A percentile compares a stretch with the other conserved stretches of the same genome.
These are phyloP conservation scores for Apis dorsata DNA, from an alignment of 1,140 invertebrate species.

Conservation along the genomic window DNA sequence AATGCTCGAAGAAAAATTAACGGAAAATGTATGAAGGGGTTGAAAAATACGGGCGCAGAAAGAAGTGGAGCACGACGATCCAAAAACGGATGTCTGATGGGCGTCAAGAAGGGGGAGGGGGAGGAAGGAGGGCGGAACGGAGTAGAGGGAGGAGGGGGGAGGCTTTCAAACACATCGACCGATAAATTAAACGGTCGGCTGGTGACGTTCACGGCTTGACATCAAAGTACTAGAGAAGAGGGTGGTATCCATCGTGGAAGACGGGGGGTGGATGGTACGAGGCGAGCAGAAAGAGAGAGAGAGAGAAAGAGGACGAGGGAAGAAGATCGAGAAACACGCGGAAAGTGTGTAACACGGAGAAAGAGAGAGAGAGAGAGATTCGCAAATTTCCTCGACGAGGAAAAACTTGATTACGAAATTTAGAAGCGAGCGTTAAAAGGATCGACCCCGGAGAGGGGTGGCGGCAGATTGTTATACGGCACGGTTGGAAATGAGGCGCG, in stretches of 20 bases:
- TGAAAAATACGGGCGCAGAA: constrained; percentile 16
- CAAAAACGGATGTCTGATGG: constrained; percentile 47
- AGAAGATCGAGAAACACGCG: constrained; percentile 1
- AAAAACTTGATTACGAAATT: constrained; percentile 79
- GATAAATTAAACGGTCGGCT: constrained; percentile 71
- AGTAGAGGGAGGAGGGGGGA: background rate
- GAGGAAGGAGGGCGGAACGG: constrained; percentile 19
- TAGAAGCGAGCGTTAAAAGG: constrained; percentile 72
- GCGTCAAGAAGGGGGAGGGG: constrained; percentile 41
- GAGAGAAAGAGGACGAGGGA: background rate
- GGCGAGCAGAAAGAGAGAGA: background rate
- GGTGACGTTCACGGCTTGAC: constrained; percentile 70
- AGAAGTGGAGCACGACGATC: constrained; percentile 36
- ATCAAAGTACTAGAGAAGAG: constrained; percentile 66
- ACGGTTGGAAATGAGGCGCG: constrained; percentile 70
- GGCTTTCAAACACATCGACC: constrained; percentile 70
- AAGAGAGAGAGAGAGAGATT: constrained; percentile 41
- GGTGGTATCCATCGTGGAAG: constrained; percentile 30
- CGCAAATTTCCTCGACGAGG: constrained; percentile 68
- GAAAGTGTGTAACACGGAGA: constrained; percentile 11
- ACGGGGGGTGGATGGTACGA: background rate
- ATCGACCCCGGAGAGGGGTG: constrained; percentile 50
- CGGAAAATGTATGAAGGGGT: too few relatives aligned
- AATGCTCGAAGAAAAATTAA: background rate
- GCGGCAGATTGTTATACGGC: constrained; percentile 67